Conservation (phyloP, 1,140 invertebrate species). For the Solenopsis invicta region DNA sequence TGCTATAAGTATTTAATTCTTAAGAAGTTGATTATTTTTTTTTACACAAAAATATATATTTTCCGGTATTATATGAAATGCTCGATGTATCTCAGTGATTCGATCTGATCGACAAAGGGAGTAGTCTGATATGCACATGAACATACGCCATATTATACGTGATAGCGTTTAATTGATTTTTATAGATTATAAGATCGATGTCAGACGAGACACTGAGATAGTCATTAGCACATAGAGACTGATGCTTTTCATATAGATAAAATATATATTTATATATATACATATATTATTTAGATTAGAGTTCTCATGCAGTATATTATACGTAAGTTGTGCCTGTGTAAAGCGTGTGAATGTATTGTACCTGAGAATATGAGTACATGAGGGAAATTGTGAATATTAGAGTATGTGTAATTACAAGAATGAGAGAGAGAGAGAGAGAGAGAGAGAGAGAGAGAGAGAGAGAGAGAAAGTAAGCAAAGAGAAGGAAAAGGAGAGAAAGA, state of each 20-base stretch:
- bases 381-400: constrained; percentile 11
- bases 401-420: not conserved
- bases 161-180: constrained; percentile 53
- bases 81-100: constrained; percentile 77
- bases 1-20: constrained; percentile 86
- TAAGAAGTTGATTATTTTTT: constrained; percentile 86
- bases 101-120: constrained; percentile 56
- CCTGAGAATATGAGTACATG: constrained; percentile 19
- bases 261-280: constrained; percentile 87
- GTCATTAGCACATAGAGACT: constrained; percentile 83
- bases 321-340: constrained; percentile 78
- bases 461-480: not conserved
- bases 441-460: not conserved
- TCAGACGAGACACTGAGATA: constrained; percentile 72
- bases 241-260: constrained; percentile 87
- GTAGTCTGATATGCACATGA: constrained; percentile 4
- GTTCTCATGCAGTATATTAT: constrained; percentile 79
- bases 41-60: constrained; percentile 86
- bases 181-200: constrained; percentile 59
- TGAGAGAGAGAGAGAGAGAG: not conserved
- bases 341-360: constrained; percentile 39
- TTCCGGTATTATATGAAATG: constrained; percentile 86
- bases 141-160: constrained; percentile 3
- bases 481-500: not conserved
- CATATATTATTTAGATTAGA: constrained; percentile 84